Percentiles rank a stretch among this genome's conserved stretches.
These are phyloP conservation scores for Andrena minutula DNA, from an alignment of 2,888 invertebrate genomes.

Conservation along the genomic window DNA sequence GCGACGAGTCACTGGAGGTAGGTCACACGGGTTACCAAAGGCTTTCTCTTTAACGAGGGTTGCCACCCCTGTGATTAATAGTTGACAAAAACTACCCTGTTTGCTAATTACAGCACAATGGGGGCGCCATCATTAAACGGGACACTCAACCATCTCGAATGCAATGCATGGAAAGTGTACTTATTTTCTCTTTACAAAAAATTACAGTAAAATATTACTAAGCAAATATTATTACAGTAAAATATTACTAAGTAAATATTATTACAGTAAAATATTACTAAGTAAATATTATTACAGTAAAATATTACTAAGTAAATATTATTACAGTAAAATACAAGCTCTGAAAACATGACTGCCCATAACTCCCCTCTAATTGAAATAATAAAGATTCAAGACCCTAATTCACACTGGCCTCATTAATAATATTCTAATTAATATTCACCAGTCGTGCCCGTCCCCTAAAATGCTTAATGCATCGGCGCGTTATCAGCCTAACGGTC, in stretches of 20 bases:
- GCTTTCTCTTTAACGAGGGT: background rate
- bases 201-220: too few species aligned
- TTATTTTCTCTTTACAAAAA: too few species aligned
- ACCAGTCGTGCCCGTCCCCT: background rate
- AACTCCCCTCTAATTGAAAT: background rate
- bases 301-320: too few species aligned
- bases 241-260: too few species aligned
- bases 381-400: background rate
- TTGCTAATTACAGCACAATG: too few species aligned
- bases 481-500: conserved; percentile 61
- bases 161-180: too few species aligned
- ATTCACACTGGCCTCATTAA: background rate
- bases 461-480: conserved; percentile 26
- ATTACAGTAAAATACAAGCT: too few species aligned
- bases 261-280: too few species aligned
- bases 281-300: too few species aligned
- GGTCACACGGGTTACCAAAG: background rate
- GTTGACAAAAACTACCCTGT: background rate
- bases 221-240: too few species aligned
- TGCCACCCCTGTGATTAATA: background rate
- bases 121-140: too few species aligned
- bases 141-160: background rate
- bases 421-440: conserved; percentile 49
- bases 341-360: background rate
- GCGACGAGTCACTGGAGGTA: background rate